Base-by-base conservation (phyloP, 2,888 invertebrate genomes). In the Drosophila sordidula region DNA sequence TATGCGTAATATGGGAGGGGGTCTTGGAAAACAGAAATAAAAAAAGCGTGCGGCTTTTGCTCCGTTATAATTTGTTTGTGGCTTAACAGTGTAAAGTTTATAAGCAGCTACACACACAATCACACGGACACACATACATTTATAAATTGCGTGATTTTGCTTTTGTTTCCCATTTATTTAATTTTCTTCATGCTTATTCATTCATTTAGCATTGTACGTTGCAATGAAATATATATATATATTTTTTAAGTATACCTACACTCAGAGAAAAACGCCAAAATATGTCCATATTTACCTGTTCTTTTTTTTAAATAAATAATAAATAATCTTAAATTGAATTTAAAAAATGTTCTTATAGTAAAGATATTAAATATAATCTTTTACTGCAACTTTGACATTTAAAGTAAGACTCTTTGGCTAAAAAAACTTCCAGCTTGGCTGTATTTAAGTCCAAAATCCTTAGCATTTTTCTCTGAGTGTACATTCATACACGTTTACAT, bases 161-260 rank as follows among this genome's bases (percentile, higher is more conserved):
- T 64, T 25, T 47, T 59, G 45, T 64, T 57, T 38, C 36, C 54
- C 52, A 49, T 62, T 74, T 70, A 54, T 61, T 81, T 58, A 54
- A 52, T 67, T 62, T 47, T 52, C 64, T 51, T 57, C 58, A 44
- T 76, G 65, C 73, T 80, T 76, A 70, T 80, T 63, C 83, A 86
- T 81, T 82, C 77, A 74, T 32, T 55, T 55, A 44, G 56, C 65
- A 50, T 70, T 62, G 75, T 62, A 65, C 72, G 85, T 52, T 41
- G 41, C 52, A 52, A 41, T 52, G 32, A 52, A 52, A 41, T 41
- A 16, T 32, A 41, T 32, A 41, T 52, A 29, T 51, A 16, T 6
- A 29, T 51, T 51, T 29, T 11, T 26, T 41, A 11, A 14, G n/a
- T 25, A n/a, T n/a, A 3, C 34, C n/a, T 16, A 32, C 16, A 46